Conservation (phyloP, 2,888 invertebrate genomes). For the Pteria penguin region DNA sequence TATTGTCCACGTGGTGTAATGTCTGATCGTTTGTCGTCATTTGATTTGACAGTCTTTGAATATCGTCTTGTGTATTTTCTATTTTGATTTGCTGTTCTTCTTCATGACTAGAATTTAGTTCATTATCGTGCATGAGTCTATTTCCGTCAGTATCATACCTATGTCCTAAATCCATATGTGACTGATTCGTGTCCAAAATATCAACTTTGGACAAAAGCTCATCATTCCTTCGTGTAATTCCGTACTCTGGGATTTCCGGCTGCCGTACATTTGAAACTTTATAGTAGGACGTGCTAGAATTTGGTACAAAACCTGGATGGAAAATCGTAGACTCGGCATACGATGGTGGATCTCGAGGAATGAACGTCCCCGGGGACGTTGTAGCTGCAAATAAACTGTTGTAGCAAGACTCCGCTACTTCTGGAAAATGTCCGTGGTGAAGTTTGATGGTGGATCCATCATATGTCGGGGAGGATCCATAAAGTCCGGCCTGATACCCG, state of each 20-base stretch:
- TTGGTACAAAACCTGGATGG: constrained; percentile 60
- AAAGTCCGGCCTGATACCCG: constrained; percentile 62
- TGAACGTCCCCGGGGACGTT: constrained; percentile 52
- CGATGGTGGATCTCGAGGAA: constrained; percentile 63
- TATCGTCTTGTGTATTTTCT: constrained; percentile 20
- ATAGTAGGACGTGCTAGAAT: constrained; percentile 53
- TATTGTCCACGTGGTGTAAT: constrained; percentile 44
- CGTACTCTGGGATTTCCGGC: constrained; percentile 51
- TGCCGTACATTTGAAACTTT: constrained; percentile 53
- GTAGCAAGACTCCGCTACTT: constrained; percentile 60
- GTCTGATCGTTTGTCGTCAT: constrained; percentile 50
- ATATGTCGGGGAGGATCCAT: constrained; percentile 57
- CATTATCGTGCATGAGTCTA: constrained; percentile 46
- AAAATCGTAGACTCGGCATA: constrained; percentile 64
- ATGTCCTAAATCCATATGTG: constrained; percentile 43
- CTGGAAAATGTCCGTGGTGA: constrained; percentile 63
- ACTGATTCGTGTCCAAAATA: constrained; percentile 48
- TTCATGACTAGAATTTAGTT: constrained; percentile 30
- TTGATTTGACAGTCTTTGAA: constrained; percentile 23
- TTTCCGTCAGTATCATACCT: constrained; percentile 49
- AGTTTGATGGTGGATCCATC: constrained; percentile 62
- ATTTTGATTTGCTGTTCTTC: constrained; percentile 28
- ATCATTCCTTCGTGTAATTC: constrained; percentile 47
- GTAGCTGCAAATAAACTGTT: constrained; percentile 51
- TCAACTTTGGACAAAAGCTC: constrained; percentile 55